Conservation (phyloP, 2,888 invertebrate species). For the Rhyacophila evoluta region DNA sequence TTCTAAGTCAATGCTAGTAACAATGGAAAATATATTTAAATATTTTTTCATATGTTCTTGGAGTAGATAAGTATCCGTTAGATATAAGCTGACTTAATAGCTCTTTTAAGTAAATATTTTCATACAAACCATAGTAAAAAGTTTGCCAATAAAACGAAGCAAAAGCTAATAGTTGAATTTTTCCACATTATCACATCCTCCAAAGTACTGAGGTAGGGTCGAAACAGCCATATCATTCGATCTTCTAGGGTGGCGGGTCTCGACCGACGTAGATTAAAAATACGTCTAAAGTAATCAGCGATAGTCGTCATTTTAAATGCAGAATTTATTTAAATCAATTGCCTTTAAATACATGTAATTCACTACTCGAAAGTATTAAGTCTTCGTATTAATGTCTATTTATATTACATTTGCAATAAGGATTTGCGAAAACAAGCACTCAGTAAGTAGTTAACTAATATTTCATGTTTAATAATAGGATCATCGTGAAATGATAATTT, state of each 20-base stretch:
- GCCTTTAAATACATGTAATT: not conserved
- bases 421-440: not conserved
- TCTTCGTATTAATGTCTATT: not conserved
- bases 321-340: not conserved
- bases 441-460: not conserved
- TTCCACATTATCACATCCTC: slow-evolving; percentile 50
- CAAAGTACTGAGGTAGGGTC: slow-evolving; percentile 45
- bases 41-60: no score
- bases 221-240: slow-evolving; percentile 49
- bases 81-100: no score
- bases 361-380: not conserved
- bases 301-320: slow-evolving; percentile 30
- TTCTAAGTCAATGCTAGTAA: no score
- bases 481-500: not conserved
- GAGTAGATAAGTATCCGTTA: no score
- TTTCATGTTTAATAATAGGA: not conserved
- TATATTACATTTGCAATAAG: not conserved
- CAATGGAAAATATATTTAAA: no score
- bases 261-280: slow-evolving; percentile 1
- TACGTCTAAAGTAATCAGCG: slow-evolving; percentile 23
- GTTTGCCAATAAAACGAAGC: slow-evolving; percentile 41
- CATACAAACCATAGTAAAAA: slow-evolving; percentile 44
- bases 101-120: no score
- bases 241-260: slow-evolving; percentile 42
- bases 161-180: slow-evolving; percentile 38